Conservation (phyloP, 2,888 invertebrate species). For the Ophion ventricosus region DNA sequence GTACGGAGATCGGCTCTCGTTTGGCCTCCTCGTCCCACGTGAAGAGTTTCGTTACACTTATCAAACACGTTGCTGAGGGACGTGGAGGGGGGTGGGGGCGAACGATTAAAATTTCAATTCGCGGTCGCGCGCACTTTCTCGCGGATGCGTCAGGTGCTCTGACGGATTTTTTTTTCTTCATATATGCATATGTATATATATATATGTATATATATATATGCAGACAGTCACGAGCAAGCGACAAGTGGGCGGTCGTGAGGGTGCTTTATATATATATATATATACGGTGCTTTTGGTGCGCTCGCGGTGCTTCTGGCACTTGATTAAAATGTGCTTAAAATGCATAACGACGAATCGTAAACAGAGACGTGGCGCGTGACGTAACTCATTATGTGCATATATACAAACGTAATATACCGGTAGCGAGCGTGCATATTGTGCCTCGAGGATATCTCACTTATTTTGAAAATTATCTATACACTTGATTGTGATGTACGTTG, state of each 20-base stretch:
- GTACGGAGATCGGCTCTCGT: too few species aligned
- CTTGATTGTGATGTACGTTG: neutral
- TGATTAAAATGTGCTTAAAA: conserved; percentile 72
- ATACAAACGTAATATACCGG: neutral
- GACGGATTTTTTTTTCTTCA: conserved; percentile 45
- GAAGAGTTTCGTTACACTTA: too few species aligned
- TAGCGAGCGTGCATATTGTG: conserved; percentile 63
- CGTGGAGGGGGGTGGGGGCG: neutral
- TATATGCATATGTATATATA: conserved; percentile 16
- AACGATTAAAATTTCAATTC: conserved; percentile 33
- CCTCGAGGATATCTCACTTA: conserved; percentile 74
- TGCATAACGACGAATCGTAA: conserved; percentile 68
- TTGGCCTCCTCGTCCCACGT: too few species aligned
- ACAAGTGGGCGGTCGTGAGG: conserved; percentile 62
- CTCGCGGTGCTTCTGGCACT: conserved; percentile 77
- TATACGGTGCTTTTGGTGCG: conserved; percentile 76
- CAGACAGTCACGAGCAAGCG: conserved; percentile 35
- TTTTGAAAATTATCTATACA: conserved; percentile 64
- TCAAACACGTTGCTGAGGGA: too few species aligned
- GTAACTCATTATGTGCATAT: neutral
- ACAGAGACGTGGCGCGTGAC: conserved; percentile 43
- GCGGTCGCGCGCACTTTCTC: neutral
- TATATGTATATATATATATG: conserved; percentile 34
- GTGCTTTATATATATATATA: conserved; percentile 38
- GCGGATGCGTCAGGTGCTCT: conserved; percentile 35